Base-by-base conservation (phyloP, 2,113 vertebrate species). In the Colius striatus region DNA sequence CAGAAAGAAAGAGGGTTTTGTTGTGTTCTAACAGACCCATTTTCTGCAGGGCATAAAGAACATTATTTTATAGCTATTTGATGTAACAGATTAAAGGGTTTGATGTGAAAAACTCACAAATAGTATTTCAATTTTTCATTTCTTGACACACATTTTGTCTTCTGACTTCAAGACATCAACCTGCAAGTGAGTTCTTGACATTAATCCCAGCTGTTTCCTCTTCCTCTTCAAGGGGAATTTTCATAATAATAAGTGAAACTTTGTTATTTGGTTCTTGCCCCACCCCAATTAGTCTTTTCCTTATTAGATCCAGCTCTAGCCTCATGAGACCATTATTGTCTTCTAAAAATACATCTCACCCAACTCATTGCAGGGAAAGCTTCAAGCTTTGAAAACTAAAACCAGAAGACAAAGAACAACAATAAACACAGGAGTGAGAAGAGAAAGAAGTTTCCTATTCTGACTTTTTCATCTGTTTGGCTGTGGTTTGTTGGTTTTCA, bases 161-260 rank as follows among this genome's bases (percentile, higher is more conserved):
- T 82, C 30, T 51, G 36, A 76, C 67, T 84, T 84, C 11, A 86
- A 91, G 77, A 89, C 83, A 38, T 73, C 58, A 80, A 90, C 92
- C 87, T 55, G 22, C 36, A 65, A 68, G 66, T 6, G 15, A 87
- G 36, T 74, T 7, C 29, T 82, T 77, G 43, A 74, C 55, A 55
- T 71, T 77, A 77, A 86, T 66, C 67, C 79, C 65, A 92, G 72
- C 41, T 90, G 55, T 68, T 96, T 91, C 50, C 62, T 77, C 36
- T 91, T 89, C 68, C 71, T 78, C 11, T 89, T 50, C 32, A 70
- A 16, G 20, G 51, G 8, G 74, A 55, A 63, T 60, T 55, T 74
- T 88, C 79, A 67, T 73, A 57, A 78, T 55, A 70, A 57, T 32
- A 70, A 83, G 12, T 48, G 68, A 92, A 92, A 77, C 13, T 55